Conservation (phyloP, 2,888 invertebrate species). For the Tinea semifulvella region DNA sequence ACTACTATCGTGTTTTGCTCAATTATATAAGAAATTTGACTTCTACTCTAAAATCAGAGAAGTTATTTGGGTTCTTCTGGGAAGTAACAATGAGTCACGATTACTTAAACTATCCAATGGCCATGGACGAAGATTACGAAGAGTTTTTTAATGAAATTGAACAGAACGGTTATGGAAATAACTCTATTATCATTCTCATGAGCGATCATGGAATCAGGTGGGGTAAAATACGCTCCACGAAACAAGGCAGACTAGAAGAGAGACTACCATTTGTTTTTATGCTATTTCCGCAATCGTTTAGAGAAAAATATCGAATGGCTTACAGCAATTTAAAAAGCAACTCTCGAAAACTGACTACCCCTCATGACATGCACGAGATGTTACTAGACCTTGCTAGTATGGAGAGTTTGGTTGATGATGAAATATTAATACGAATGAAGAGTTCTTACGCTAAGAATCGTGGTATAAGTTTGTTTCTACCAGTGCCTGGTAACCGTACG, state of each 20-base stretch:
- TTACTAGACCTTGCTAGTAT: conserved; percentile 72
- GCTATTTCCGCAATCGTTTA: conserved; percentile 77
- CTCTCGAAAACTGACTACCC: conserved; percentile 75
- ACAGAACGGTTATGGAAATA: conserved; percentile 63
- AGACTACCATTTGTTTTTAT: conserved; percentile 83
- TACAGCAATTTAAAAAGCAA: conserved; percentile 73
- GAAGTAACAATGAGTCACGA: conserved; percentile 86
- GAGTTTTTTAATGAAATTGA: conserved; percentile 66
- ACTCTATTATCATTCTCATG: conserved; percentile 76
- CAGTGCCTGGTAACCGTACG: conserved; percentile 75
- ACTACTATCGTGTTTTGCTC: conserved; percentile 75
- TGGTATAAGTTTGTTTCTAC: conserved; percentile 80
- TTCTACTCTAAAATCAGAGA: conserved; percentile 60
- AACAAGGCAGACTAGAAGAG: conserved; percentile 88
- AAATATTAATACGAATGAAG: conserved; percentile 38
- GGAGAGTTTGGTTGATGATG: conserved; percentile 45
- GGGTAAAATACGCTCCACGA: conserved; percentile 84
- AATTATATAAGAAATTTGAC: conserved; percentile 75
- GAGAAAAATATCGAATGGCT: conserved; percentile 66
- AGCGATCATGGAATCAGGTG: conserved; percentile 93
- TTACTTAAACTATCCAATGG: conserved; percentile 78
- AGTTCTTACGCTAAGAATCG: conserved; percentile 47
- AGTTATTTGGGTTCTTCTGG: conserved; percentile 87
- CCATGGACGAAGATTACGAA: conserved; percentile 74
- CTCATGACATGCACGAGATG: conserved; percentile 86